Evolutionary conservation across 2,888 invertebrate species (phyloP).

Genomic region (Peribatodes rhomboidaria): DNA sequence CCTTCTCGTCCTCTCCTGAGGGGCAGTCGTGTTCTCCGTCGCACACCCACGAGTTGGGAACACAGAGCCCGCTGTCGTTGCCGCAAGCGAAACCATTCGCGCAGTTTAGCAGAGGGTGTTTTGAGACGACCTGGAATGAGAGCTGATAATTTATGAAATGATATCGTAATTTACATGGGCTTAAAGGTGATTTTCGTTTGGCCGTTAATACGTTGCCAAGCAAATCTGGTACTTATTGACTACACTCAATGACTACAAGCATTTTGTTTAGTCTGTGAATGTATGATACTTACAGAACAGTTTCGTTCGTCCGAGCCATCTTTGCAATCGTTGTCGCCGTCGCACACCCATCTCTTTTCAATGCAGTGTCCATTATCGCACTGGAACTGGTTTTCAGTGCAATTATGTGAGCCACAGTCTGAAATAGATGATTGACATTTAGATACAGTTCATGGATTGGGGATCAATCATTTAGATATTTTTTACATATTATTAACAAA

Average conservation of each 20-base stretch:
- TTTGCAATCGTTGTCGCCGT: conserved; percentile 92
- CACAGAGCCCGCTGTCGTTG: conserved; percentile 85
- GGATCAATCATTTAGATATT: no score
- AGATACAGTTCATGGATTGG: no score
- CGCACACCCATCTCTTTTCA: conserved; percentile 90
- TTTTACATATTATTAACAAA: no score
- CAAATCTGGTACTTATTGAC: not conserved
- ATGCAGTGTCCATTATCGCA: conserved; percentile 92
- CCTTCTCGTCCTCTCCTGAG: conserved; percentile 90
- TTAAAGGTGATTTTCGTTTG: no score
- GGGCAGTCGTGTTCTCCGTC: conserved; percentile 93
- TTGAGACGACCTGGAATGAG: conserved; percentile 51
- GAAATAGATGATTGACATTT: conserved; percentile 33
- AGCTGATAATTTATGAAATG: not conserved
- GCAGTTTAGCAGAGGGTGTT: conserved; percentile 65
- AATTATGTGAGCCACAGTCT: conserved; percentile 76
- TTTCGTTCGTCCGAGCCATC: conserved; percentile 91
- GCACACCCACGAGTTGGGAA: conserved; percentile 92
- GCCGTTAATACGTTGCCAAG: not conserved
- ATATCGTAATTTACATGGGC: no score
- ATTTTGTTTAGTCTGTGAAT: not conserved
- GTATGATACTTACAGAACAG: conserved; percentile 76
- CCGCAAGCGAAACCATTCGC: conserved; percentile 71
- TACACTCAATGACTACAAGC: not conserved
- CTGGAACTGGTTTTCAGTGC: conserved; percentile 86